A percentile compares a stretch with the other conserved stretches of the same genome.
Evolutionary conservation across 2,797 vertebrate species (phyloP).

Genomic region (Pantherophis vulpinus): DNA sequence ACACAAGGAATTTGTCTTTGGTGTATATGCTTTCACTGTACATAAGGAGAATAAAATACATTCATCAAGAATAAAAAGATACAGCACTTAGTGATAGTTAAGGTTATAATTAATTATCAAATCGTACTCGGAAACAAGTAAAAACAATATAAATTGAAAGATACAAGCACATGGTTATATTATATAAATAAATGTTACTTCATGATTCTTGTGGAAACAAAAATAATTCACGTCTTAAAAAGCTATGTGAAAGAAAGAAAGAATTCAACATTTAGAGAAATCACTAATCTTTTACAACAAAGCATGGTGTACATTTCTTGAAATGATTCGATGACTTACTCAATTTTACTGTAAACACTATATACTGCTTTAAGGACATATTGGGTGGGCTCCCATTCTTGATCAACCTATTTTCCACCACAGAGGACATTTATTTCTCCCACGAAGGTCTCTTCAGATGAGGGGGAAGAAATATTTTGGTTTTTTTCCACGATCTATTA

Average conservation of each 20-base stretch:
- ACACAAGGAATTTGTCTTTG: too few species aligned
- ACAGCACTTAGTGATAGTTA: too few species aligned
- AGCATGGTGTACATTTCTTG: constrained; percentile 64
- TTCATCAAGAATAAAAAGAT: too few species aligned
- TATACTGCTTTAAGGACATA: constrained; percentile 52
- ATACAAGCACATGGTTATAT: too few species aligned
- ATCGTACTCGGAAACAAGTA: too few species aligned
- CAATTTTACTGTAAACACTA: constrained; percentile 73
- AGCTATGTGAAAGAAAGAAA: constrained; percentile 13
- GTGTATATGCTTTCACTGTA: too few species aligned
- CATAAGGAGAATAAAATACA: too few species aligned
- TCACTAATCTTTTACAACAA: constrained; percentile 48
- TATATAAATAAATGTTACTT: constrained; percentile 13
- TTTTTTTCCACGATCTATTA: constrained; percentile 59
- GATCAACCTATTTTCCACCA: constrained; percentile 66
- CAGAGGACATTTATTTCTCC: constrained; percentile 56
- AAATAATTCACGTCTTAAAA: constrained; percentile 46
- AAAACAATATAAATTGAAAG: too few species aligned
- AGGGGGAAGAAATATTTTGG: constrained; percentile 47
- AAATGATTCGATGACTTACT: constrained; percentile 62
- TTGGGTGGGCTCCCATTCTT: constrained; percentile 39
- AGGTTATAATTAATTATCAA: too few species aligned
- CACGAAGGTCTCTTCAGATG: constrained; percentile 41
- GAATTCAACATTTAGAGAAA: constrained; percentile 45
- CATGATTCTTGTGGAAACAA: constrained; percentile 29